Evolutionary conservation across 1,140 invertebrate species (phyloP), one percentile per base, ranked within the genome.

Genomic region (Drosophila leontia): DNA sequence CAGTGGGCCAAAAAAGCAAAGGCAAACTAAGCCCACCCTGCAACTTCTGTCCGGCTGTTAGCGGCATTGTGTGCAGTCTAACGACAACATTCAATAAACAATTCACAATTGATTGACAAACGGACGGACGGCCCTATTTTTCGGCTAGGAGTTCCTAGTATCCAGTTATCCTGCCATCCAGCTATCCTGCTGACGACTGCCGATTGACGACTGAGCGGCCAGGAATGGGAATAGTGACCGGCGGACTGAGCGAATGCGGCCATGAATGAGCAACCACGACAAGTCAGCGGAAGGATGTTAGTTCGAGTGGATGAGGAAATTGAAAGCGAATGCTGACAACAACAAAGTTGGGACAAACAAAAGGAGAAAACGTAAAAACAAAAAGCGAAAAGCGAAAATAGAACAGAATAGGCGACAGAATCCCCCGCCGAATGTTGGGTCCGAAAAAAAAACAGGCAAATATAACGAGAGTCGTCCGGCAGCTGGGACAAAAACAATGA

Each of bases 61-160:
- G 70, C 59, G 63, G 67, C 78, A 74, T 82, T 79, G 75, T 80
- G 79, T 79, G 83, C 80, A 80, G 80, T 82, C 83, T 80, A 91
- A 91, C 75, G 82, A 91, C 82, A 90, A 90, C 85, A 90, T 90
- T 90, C 82, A 91, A 91, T 91, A 85, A 91, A 91, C 86, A 91
- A 91, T 91, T 91, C 87, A 87, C 77, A 91, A 91, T 91, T 91
- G 86, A 91, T 91, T 91, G 86, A 91, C 86, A 91, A 78, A 91
- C 78, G 69, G 80, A 91, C 82, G 62, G 67, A 62, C 53, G 62
- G 51, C 3, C 19, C 53, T 56, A 56, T 81, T 77, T 90, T 79
- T 84, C 71, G 70, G 75, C 35, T 56, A 6, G 1, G 5, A 56
- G 53, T 39, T 56, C 35, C 53, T 39, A 56, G 53, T 41, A 78